Conservation (phyloP, 2,797 vertebrate species). For the Helicolenus hilgendorfi region DNA sequence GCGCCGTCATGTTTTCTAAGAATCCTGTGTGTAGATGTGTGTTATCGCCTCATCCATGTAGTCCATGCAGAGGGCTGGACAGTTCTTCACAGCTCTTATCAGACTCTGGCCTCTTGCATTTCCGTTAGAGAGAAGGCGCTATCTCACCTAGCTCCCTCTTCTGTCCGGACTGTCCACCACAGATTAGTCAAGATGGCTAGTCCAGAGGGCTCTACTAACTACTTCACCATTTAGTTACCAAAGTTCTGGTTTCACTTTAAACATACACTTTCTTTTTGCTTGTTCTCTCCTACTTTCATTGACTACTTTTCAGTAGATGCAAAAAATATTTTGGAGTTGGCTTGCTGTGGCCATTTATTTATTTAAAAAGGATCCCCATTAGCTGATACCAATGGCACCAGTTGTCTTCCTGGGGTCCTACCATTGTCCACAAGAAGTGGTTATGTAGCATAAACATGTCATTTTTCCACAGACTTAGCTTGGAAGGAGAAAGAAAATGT, state of each 20-base stretch:
- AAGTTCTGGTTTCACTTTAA: neutral
- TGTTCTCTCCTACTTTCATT: neutral
- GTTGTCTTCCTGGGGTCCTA: no score
- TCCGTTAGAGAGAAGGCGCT: conserved; percentile 81
- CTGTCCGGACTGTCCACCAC: conserved; percentile 59
- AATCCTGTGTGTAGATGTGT: conserved; percentile 32
- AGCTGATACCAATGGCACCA: no score
- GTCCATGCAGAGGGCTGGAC: conserved; percentile 39
- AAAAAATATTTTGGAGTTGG: neutral
- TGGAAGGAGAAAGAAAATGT: neutral
- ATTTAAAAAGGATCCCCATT: no score
- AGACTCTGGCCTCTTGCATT: conserved; percentile 70
- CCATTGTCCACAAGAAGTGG: neutral
- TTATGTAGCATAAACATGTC: neutral
- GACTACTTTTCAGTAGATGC: neutral
- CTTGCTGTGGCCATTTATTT: neutral
- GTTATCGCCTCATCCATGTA: conserved; percentile 51
- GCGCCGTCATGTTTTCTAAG: conserved; percentile 62
- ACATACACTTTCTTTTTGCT: neutral
- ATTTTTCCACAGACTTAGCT: neutral
- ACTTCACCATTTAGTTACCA: neutral
- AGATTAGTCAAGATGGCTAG: conserved; percentile 80
- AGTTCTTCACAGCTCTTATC: conserved; percentile 81
- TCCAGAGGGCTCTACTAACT: neutral
- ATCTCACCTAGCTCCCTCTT: conserved; percentile 72